A percentile compares a stretch with the other conserved stretches of the same genome.
These are phyloP conservation scores for Galaxea fascicularis DNA, from an alignment of 92 coral and sea anemone genomes.

Conservation along the genomic window DNA sequence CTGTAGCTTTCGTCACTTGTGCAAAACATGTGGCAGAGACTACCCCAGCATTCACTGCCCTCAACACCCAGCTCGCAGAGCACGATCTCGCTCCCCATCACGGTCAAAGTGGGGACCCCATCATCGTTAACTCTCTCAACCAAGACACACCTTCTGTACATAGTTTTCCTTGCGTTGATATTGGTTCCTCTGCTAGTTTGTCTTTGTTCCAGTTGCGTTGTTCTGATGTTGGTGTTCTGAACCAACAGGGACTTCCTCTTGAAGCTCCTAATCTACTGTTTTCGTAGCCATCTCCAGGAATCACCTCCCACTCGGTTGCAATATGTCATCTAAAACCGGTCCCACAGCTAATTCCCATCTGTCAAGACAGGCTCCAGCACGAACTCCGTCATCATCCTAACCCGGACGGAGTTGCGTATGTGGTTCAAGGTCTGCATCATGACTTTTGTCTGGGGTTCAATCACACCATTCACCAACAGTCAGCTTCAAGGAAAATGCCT, in stretches of 20 bases:
- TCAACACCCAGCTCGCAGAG: too few species aligned
- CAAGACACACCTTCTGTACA: too few species aligned
- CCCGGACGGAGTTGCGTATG: too few species aligned
- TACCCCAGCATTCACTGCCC: not conserved
- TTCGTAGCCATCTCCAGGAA: not conserved
- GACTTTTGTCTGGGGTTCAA: not conserved
- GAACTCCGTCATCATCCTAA: slow-evolving; percentile 5
- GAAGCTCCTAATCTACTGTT: too few species aligned
- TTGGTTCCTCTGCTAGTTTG: too few species aligned
- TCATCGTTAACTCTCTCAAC: too few species aligned
- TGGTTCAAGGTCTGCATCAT: too few species aligned
- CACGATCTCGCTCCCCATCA: not conserved
- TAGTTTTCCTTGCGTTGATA: not conserved
- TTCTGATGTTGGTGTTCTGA: too few species aligned
- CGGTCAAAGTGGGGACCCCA: slow-evolving; percentile 1
- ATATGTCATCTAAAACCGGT: not conserved
- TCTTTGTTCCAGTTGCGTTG: not conserved
- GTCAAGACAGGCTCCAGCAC: not conserved
- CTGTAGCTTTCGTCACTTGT: not conserved
- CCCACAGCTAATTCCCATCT: slow-evolving; percentile 1
- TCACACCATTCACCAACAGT: not conserved
- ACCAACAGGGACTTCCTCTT: too few species aligned
- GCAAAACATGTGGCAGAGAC: not conserved
- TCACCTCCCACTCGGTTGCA: not conserved
- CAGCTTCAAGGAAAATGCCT: not conserved